phyloP scores from a whole-genome alignment of 92 coral and sea anemone genomes.

The Pocillopora meandrina region DNA sequence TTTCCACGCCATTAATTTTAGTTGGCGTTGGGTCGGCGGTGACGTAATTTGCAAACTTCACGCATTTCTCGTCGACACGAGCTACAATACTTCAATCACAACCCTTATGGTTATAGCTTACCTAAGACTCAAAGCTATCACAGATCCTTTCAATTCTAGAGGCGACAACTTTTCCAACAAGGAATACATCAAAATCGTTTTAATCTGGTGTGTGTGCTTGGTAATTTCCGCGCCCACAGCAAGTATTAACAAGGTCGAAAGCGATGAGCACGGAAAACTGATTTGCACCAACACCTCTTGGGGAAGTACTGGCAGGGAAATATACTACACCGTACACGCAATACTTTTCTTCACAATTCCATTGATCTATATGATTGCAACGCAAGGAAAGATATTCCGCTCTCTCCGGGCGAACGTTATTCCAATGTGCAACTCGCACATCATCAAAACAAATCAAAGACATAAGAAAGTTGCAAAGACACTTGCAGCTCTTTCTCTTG shows the following conservation, averaged over 20 bases:
- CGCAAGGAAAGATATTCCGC: not conserved
- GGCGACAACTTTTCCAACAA: not conserved
- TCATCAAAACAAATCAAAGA: not conserved
- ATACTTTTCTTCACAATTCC: not conserved
- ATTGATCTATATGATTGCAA: not conserved
- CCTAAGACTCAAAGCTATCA: conserved; percentile 29
- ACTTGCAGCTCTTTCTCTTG: conserved; percentile 21
- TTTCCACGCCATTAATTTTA: conserved; percentile 13
- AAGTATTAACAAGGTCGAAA: conserved; percentile 9
- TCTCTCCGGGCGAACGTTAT: not conserved
- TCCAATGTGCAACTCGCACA: conserved; percentile 1
- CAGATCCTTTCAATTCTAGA: conserved; percentile 16
- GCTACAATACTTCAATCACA: conserved; percentile 34
- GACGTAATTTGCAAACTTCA: conserved; percentile 34
- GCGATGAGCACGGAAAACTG: not conserved
- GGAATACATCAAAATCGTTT: not conserved
- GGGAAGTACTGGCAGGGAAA: conserved; percentile 18
- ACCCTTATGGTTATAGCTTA: conserved; percentile 28
- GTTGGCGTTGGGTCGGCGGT: conserved; percentile 41
- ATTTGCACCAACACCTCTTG: conserved; percentile 28
- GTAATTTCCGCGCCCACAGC: conserved; percentile 27
- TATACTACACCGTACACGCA: conserved; percentile 27
- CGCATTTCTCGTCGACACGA: conserved; percentile 35
- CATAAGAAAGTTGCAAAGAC: conserved; percentile 36
- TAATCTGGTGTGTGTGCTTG: conserved; percentile 19